Base-by-base conservation (phyloP, 2,888 invertebrate genomes). In the Chalcis sispes region DNA sequence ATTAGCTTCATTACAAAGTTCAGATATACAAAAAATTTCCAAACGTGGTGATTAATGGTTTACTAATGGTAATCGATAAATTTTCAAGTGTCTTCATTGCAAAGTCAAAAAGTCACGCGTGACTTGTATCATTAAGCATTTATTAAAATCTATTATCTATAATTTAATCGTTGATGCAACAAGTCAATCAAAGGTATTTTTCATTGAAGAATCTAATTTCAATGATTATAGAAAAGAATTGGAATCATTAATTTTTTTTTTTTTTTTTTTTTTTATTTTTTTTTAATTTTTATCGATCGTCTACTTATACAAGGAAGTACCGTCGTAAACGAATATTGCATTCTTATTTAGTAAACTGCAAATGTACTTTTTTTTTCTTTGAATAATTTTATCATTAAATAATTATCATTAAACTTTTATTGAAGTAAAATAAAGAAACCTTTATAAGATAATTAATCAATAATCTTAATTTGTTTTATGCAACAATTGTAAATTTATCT, bases 401-500 rank as follows among this genome's bases (percentile, higher is more conserved):
- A n/a, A n/a, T n/a, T n/a, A n/a, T n/a, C n/a, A n/a, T n/a, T n/a
- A n/a, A n/a, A n/a, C n/a, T n/a, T n/a, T n/a, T n/a, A n/a, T n/a
- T n/a, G n/a, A n/a, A n/a, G n/a, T n/a, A n/a, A n/a, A n/a, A n/a
- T n/a, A 65, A 65, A 20, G 50, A 54, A 36, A n/a, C 3, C 25
- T 36, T 54, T 15, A 1, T 20, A 54, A 66, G 23, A 36, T 54
- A 8, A 42, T 72, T 29, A 32, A 65, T 46, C 48, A 40, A 20
- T n/a, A 32, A 32, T 27, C n/a, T 42, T 72, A 10, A 40, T 32
- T 73, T 7, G n/a, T 62, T 62, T 48, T 58, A 71, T 71, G 50
- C 58, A 69, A 65, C 65, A 66, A 71, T 62, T 62, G 36, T 54
- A 66, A 66, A 59, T 59, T 58, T 56, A 56, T n/a, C 61, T 48